Base-by-base conservation (phyloP, 2,888 invertebrate genomes). In the Cryptosula pallasiana region DNA sequence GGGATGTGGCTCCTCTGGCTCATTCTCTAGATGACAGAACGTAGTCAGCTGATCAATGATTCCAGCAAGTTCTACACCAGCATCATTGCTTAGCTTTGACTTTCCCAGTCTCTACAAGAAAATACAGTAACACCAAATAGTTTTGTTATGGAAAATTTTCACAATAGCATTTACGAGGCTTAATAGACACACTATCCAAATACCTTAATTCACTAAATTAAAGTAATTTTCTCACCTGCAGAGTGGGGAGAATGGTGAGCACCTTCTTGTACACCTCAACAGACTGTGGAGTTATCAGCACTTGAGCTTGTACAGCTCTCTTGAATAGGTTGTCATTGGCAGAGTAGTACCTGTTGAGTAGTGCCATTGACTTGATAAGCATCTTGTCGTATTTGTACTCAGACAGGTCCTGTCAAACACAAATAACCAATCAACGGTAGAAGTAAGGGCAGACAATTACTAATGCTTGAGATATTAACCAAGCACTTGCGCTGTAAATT, bases 331-430 rank as follows among this genome's bases (percentile, higher is more conserved):
- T 78, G 36, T 78, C 81, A 75, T 83, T 83, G n/a, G 83, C 81
- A 0, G 84, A 84, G 75, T 81, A 84, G 58, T 79, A 78, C 29
- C 80, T 69, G 74, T 80, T 81, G 34, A 83, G 76, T 9, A 83
- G 77, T 34, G 78, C 77, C 79, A 82, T 79, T 32, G 82, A 79
- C 75, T 80, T 78, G 13, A 79, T 75, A 0, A 83, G 78, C 78
- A 83, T 80, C 57, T 80, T 77, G 72, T 81, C 80, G 73, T 83
- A 81, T 54, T 82, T 78, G 72, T 83, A 83, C 72, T 78, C 75
- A 2, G 82, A 76, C 76, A 84, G 73, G 76, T 84, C 84, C 82
- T 82, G n/a, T n/a, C n/a, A n/a, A n/a, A n/a, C n/a, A n/a, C n/a
- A n/a, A n/a, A n/a, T n/a, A n/a, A n/a, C n/a, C n/a, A n/a, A n/a